Conservation (phyloP, 2,888 invertebrate species). For the Hydroisotoma schaefferi region DNA sequence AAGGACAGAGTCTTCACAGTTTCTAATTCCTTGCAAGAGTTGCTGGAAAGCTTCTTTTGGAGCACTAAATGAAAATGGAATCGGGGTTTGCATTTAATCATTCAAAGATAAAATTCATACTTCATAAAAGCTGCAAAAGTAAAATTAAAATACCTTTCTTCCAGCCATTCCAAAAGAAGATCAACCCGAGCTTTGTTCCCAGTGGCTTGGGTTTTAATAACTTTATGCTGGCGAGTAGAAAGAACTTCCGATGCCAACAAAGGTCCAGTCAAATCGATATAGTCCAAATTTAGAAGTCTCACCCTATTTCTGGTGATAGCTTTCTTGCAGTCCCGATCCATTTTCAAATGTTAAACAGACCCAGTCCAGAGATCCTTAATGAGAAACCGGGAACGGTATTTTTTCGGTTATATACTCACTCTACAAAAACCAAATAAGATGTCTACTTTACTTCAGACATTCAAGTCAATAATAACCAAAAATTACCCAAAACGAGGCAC, state of each 20-base stretch:
- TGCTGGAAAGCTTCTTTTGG: constrained; percentile 36
- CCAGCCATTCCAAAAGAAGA: constrained; percentile 41
- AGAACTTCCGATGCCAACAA: constrained; percentile 38
- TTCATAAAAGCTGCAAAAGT: background rate
- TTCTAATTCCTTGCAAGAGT: constrained; percentile 41
- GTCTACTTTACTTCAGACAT: too few species aligned
- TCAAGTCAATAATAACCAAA: too few species aligned
- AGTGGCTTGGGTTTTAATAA: constrained; percentile 32
- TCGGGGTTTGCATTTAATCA: too few species aligned
- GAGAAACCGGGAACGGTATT: too few species aligned
- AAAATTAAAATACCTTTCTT: constrained; percentile 33
- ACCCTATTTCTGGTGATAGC: constrained; percentile 40
- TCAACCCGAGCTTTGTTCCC: constrained; percentile 40
- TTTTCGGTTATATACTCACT: too few species aligned
- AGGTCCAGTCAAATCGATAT: constrained; percentile 40
- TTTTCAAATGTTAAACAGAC: constrained; percentile 2
- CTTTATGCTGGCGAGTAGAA: constrained; percentile 40
- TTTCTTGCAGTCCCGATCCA: constrained; percentile 37
- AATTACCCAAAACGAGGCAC: too few species aligned
- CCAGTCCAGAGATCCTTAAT: background rate
- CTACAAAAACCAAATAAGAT: too few species aligned
- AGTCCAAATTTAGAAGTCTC: constrained; percentile 39
- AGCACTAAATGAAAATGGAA: constrained; percentile 34
- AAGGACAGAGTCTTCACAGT: constrained; percentile 41
- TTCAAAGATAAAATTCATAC: background rate